phyloP scores from a whole-genome alignment of 2,888 invertebrate species.

The Coecobrya sp. region DNA sequence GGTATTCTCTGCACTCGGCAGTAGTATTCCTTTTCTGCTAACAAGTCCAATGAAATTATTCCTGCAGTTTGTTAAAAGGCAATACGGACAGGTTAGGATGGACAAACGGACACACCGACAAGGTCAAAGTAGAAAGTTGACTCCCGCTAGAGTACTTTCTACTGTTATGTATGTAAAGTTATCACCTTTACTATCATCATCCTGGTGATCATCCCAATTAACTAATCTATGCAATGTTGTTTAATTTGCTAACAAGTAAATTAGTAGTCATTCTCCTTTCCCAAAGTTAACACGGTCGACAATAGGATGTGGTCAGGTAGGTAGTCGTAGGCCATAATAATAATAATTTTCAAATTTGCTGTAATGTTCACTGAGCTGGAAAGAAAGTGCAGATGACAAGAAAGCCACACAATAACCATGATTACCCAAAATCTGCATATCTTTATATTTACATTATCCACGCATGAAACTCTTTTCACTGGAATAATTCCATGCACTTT shows the following conservation, averaged over 20 bases:
- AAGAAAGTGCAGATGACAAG: constrained; percentile 1
- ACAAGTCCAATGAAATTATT: too few species aligned
- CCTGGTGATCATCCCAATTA: not conserved
- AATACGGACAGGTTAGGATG: not conserved
- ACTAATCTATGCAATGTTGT: not conserved
- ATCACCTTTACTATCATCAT: not conserved
- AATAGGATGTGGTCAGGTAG: not conserved
- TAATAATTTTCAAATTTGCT: not conserved
- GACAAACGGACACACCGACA: not conserved
- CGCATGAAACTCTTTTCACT: not conserved
- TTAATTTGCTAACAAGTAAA: constrained; percentile 32
- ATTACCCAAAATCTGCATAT: not conserved
- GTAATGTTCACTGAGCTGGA: not conserved
- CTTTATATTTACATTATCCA: not conserved
- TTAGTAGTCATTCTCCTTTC: not conserved
- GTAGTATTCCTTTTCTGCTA: not conserved
- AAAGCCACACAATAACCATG: not conserved
- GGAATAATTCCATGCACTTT: not conserved
- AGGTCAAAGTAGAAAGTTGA: not conserved
- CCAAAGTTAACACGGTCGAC: not conserved
- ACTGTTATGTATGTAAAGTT: not conserved
- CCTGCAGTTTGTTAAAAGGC: too few species aligned
- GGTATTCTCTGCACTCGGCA: not conserved
- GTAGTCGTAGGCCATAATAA: not conserved
- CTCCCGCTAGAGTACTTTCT: not conserved